phyloP scores from a whole-genome alignment of 1,140 invertebrate species.

The Colletes gigas region DNA sequence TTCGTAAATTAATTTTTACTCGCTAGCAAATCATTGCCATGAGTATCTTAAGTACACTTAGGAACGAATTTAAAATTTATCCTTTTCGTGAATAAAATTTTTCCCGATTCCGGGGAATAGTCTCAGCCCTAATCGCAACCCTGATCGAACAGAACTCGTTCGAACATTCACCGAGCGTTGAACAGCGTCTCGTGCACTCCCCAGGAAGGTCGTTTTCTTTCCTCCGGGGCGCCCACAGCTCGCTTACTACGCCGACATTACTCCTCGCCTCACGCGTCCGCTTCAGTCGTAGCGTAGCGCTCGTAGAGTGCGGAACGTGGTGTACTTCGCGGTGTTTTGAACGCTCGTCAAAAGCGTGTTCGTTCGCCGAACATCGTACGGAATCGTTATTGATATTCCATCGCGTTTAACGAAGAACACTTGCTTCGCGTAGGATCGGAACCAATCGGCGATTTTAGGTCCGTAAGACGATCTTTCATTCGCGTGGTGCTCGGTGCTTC shows the following conservation, averaged over 20 bases:
- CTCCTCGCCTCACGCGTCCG: slow-evolving; percentile 39
- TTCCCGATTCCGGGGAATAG: too few relatives aligned
- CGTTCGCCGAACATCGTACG: neutral
- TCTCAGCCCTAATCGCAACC: slow-evolving; percentile 32
- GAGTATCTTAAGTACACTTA: too few relatives aligned
- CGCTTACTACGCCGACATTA: slow-evolving; percentile 45
- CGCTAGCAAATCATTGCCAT: too few relatives aligned
- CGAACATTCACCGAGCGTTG: slow-evolving; percentile 4
- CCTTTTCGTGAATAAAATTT: too few relatives aligned
- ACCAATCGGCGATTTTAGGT: neutral
- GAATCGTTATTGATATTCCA: neutral
- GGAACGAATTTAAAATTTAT: too few relatives aligned
- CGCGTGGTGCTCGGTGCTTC: too few relatives aligned
- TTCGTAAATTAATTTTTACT: too few relatives aligned
- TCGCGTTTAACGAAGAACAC: neutral
- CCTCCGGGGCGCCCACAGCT: slow-evolving; percentile 54
- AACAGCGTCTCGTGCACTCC: slow-evolving; percentile 20
- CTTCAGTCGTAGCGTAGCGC: slow-evolving; percentile 72
- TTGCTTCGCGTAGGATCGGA: neutral
- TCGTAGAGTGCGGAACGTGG: slow-evolving; percentile 59
- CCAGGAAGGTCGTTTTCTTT: slow-evolving; percentile 75
- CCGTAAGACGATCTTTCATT: neutral
- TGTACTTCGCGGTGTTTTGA: slow-evolving; percentile 1
- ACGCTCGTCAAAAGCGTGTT: neutral
- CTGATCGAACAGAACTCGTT: slow-evolving; percentile 43